Percentiles rank a stretch among this genome's conserved stretches.
Conservation (phyloP, 2,888 invertebrate genomes). For the Dryocosmus kuriphilus region DNA sequence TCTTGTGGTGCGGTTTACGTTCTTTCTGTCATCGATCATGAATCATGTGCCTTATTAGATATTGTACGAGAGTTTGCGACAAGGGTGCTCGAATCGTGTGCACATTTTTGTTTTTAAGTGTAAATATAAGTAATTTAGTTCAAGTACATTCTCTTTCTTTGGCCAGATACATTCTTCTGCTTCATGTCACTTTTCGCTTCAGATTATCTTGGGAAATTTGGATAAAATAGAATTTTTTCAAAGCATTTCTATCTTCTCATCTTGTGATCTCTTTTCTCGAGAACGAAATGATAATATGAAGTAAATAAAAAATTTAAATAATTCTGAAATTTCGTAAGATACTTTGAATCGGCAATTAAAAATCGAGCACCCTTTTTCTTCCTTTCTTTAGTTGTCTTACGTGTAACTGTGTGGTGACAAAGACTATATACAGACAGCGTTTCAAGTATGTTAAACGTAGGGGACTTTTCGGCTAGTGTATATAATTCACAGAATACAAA, state of each 20-base stretch:
- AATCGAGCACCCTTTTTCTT: constrained; percentile 23
- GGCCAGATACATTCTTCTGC: background rate
- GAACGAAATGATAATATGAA: background rate
- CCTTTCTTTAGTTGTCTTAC: constrained; percentile 20
- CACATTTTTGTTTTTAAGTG: constrained; percentile 17
- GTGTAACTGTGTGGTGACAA: constrained; percentile 27
- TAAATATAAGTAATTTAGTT: constrained; percentile 10
- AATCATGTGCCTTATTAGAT: constrained; percentile 63
- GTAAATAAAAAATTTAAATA: background rate
- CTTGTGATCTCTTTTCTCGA: no score
- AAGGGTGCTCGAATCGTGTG: constrained; percentile 10
- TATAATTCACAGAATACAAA: constrained; percentile 5
- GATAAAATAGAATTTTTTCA: background rate
- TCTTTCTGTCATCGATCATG: constrained; percentile 52
- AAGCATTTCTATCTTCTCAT: background rate
- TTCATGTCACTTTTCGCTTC: background rate
- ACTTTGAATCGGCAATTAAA: background rate
- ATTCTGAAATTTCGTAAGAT: background rate
- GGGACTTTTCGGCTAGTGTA: constrained; percentile 20
- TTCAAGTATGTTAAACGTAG: constrained; percentile 6
- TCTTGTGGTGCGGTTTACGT: background rate
- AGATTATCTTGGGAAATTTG: background rate
- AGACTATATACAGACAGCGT: constrained; percentile 7
- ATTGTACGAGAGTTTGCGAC: constrained; percentile 47
- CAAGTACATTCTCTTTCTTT: background rate